Evolutionary conservation across 2,113 vertebrate species (phyloP).

Genomic region (Phrynosoma blainvillii): DNA sequence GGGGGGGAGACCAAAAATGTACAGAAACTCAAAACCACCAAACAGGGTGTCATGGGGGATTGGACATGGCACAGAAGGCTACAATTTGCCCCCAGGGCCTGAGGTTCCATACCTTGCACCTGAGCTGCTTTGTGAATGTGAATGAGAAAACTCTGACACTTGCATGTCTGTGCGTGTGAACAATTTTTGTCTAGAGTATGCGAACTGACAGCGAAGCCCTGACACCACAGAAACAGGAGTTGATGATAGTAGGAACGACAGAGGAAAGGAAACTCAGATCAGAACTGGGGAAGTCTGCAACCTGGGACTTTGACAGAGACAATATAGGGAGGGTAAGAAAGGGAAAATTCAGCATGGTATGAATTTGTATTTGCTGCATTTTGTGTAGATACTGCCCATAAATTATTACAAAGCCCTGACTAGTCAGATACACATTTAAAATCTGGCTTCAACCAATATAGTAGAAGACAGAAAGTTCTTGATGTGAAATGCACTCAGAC

Average conservation of each 20-base stretch:
- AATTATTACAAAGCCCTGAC: background rate
- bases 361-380: background rate
- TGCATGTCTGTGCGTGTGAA: background rate
- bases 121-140: background rate
- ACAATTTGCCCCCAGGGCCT: too few species aligned
- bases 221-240: constrained; percentile 21
- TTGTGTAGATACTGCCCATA: background rate
- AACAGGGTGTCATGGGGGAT: too few species aligned
- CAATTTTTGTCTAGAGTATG: background rate
- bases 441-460: background rate
- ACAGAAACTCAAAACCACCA: too few species aligned
- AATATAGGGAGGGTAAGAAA: background rate
- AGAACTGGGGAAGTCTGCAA: constrained; percentile 4
- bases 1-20: too few species aligned
- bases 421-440: background rate
- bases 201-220: constrained; percentile 15
- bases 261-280: constrained; percentile 2
- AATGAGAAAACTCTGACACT: constrained; percentile 32
- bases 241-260: constrained; percentile 12
- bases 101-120: too few species aligned
- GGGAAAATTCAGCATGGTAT: constrained; percentile 1
- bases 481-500: background rate
- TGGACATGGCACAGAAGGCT: too few species aligned
- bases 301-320: background rate
- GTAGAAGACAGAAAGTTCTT: background rate